Percentiles rank a stretch among this genome's conserved stretches.
phyloP scores from a whole-genome alignment of 2,888 invertebrate species.

The Asteroscopus sphinx region DNA sequence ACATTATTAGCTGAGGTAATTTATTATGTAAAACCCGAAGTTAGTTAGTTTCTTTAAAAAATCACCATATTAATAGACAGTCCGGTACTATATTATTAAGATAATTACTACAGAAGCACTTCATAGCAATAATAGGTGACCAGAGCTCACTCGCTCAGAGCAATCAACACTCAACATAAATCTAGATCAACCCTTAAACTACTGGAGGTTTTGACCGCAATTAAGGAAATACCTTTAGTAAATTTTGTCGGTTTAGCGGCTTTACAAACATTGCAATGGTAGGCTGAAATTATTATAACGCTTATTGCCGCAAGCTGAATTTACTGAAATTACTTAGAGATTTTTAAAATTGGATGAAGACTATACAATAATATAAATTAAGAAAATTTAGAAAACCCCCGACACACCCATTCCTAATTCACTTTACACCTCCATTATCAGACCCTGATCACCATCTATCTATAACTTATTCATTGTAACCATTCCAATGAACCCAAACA shows the following conservation, averaged over 20 bases:
- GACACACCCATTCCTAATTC: too few species aligned
- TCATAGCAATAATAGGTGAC: not conserved
- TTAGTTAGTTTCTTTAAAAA: too few species aligned
- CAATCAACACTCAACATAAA: conserved; percentile 12
- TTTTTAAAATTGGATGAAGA: not conserved
- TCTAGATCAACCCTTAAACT: conserved; percentile 9
- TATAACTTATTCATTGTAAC: too few species aligned
- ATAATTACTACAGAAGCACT: not conserved
- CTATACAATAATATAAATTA: too few species aligned
- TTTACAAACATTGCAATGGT: conserved; percentile 42
- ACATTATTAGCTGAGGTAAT: too few species aligned
- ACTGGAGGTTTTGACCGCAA: conserved; percentile 60
- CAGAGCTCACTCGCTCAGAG: too few species aligned
- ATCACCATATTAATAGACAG: too few species aligned
- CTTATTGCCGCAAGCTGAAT: conserved; percentile 20
- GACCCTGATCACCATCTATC: too few species aligned
- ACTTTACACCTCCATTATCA: too few species aligned
- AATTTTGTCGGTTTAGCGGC: conserved; percentile 57
- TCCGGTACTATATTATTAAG: not conserved
- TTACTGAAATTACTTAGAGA: not conserved
- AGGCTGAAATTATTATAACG: conserved; percentile 36
- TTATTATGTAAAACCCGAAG: too few species aligned
- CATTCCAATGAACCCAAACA: too few species aligned
- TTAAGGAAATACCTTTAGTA: conserved; percentile 62
- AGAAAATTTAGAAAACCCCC: too few species aligned